A percentile compares a stretch with the other conserved stretches of the same genome.
Conservation (phyloP, 2,888 invertebrate genomes). For the Apamea monoglypha region DNA sequence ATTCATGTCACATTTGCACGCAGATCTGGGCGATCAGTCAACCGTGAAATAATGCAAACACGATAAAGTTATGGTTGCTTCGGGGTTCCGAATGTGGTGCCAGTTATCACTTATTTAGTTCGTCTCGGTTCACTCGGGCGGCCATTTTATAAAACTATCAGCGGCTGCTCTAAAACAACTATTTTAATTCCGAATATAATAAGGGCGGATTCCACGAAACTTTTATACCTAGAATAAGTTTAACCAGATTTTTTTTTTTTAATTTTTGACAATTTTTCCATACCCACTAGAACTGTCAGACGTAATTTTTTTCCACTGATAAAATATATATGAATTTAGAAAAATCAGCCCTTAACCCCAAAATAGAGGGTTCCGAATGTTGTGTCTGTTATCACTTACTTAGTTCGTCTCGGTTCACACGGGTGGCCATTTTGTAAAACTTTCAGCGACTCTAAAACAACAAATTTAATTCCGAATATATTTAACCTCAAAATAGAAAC, state of each 20-base stretch:
- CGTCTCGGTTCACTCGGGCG: conserved; percentile 53
- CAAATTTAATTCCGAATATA: background rate
- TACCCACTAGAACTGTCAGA: too few relatives aligned
- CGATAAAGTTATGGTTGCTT: conserved; percentile 87
- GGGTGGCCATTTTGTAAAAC: too few relatives aligned
- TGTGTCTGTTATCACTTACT: too few relatives aligned
- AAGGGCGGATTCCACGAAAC: too few relatives aligned
- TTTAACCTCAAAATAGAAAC: background rate
- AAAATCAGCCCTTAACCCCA: too few relatives aligned
- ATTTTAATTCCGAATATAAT: background rate
- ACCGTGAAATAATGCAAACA: conserved; percentile 88
- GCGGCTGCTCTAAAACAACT: background rate
- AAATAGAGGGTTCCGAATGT: too few relatives aligned
- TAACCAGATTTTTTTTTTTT: too few relatives aligned
- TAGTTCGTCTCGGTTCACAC: too few relatives aligned
- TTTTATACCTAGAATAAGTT: too few relatives aligned
- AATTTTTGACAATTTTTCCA: too few relatives aligned
- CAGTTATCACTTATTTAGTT: conserved; percentile 64
- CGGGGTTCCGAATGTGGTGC: conserved; percentile 76
- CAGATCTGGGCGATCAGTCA: conserved; percentile 84
- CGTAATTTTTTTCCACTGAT: too few relatives aligned
- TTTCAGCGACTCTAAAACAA: background rate
- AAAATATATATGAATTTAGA: too few relatives aligned
- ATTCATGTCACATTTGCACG: conserved; percentile 87
- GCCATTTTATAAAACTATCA: conserved; percentile 9